Evolutionary conservation across 2,797 vertebrate genomes (phyloP), one percentile per base, ranked within the genome.

Genomic region (Fistularia tabacaria): DNA sequence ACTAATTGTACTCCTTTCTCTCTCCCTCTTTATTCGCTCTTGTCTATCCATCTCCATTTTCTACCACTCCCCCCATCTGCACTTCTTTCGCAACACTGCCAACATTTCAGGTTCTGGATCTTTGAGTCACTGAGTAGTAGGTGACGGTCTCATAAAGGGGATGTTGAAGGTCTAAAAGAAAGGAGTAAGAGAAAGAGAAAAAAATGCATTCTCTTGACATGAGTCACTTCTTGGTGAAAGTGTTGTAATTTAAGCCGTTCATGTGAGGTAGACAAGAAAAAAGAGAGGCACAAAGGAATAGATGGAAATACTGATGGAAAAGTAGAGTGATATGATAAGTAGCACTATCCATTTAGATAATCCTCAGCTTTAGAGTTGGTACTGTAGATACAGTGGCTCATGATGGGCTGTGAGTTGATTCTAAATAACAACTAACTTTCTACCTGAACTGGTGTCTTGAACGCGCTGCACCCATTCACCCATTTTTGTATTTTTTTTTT

Each of bases 161-260:
- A 12, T 41, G 36, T 36, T 60, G 68, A 62, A 68, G 62, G 57
- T 49, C 25, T 11, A 45, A 66, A 46, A 38, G 25, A 25, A 25
- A 25, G 5, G 25, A 25, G 2, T 25, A 25, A 38, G 61, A 69
- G 59, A 67, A 62, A 55, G 48, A 14, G 7, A 81, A 80, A 84
- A 76, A 76, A 83, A 66, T 70, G 62, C 86, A 88, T 89, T 87
- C 80, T 82, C 78, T 61, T 46, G 38, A 80, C 58, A 63, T 88
- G 87, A 91, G 84, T 90, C 87, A 90, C 73, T 69, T 78, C 49
- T 64, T 57, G 80, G 81, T 79, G 83, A 89, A 87, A 82, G 86
- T 85, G 84, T 84, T 88, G 84, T 85, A 84, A 89, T 89, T 88
- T 71, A 81, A 83, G 81, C 73, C 82, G 74, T 80, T 87, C 82